Conservation (phyloP, 2,888 invertebrate genomes). For the Phengaris alcon region DNA sequence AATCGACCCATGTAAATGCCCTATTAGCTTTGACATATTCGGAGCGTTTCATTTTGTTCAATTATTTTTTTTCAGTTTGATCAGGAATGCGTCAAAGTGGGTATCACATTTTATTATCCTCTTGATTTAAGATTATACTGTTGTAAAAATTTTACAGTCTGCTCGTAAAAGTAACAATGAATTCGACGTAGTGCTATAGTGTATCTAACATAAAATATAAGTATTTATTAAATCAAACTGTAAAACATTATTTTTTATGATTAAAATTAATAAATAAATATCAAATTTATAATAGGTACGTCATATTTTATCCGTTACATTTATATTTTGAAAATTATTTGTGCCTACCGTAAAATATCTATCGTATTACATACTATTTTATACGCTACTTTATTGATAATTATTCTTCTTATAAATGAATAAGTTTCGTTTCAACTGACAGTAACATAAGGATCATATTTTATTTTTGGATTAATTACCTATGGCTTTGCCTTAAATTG, state of each 20-base stretch:
- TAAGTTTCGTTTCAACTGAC: neutral
- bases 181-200: neutral
- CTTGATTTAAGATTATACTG: conserved; percentile 21
- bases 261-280: neutral
- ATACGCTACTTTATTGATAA: neutral
- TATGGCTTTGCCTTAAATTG: conserved; percentile 6
- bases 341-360: no score
- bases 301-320: neutral
- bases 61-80: neutral
- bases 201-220: neutral
- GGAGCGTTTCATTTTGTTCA: no score
- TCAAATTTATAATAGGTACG: no score
- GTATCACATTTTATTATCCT: conserved; percentile 5
- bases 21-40: no score
- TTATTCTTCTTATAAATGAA: neutral
- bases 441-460: neutral
- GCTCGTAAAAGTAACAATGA: conserved; percentile 16
- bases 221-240: neutral
- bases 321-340: neutral
- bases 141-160: conserved; percentile 13
- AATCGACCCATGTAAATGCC: no score
- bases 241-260: conserved; percentile 7
- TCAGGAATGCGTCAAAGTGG: neutral
- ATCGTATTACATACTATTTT: no score
- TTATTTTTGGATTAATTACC: neutral